Evolutionary conservation across 2,113 vertebrate species (phyloP).

Genomic region (Amazona guildingii): DNA sequence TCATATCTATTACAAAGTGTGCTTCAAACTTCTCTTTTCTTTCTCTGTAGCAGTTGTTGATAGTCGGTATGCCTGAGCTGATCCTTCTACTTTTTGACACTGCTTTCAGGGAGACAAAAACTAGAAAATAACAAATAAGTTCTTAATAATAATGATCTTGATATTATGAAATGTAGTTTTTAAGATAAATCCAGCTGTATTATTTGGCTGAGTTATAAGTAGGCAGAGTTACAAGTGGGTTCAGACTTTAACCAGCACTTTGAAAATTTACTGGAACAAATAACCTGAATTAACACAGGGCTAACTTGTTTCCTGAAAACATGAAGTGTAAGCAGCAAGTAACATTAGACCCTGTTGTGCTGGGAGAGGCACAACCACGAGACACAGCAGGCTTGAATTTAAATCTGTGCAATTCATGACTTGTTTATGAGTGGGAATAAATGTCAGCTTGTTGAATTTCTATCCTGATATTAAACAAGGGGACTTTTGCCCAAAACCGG

Average conservation of each 20-base stretch:
- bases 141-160: not conserved
- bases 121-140: not conserved
- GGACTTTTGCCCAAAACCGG: not conserved
- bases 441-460: not conserved
- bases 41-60: too few relatives aligned
- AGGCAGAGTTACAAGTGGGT: not conserved
- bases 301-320: not conserved
- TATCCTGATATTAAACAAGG: not conserved
- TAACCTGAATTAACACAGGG: not conserved
- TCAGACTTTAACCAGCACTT: not conserved
- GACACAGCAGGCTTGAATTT: not conserved
- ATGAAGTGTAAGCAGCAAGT: not conserved
- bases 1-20: not conserved
- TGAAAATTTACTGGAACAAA: not conserved
- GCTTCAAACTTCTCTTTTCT: not conserved
- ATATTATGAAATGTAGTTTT: not conserved
- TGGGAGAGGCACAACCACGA: not conserved
- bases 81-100: not conserved
- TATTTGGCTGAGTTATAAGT: not conserved
- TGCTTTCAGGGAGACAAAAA: not conserved
- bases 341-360: not conserved
- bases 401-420: not conserved
- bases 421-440: not conserved
- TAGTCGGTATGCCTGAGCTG: not conserved
- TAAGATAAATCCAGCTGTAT: not conserved